Evolutionary conservation across 2,888 invertebrate species (phyloP).

Genomic region (Stenurella melanura): DNA sequence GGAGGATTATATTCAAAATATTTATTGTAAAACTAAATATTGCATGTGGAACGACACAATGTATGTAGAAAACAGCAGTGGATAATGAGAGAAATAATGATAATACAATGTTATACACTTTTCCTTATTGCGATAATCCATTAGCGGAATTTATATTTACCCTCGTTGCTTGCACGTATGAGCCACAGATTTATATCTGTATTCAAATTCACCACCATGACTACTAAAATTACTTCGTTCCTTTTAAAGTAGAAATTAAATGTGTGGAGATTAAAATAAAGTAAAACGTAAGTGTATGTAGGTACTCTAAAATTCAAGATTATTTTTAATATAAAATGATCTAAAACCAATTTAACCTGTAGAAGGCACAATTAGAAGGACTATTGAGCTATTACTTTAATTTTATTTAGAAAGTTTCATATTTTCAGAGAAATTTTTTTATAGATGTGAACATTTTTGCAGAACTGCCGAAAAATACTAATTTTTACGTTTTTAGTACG

Average conservation of each 20-base stretch:
- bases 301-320: background rate
- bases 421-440: too few species aligned
- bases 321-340: background rate
- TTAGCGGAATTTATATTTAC: constrained; percentile 35
- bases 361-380: too few species aligned
- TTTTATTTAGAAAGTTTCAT: too few species aligned
- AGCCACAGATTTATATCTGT: constrained; percentile 40
- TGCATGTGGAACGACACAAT: too few species aligned
- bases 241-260: constrained; percentile 44
- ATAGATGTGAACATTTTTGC: too few species aligned
- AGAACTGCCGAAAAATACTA: too few species aligned
- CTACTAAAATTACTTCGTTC: constrained; percentile 44
- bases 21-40: too few species aligned
- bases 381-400: too few species aligned
- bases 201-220: constrained; percentile 44
- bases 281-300: constrained; percentile 12
- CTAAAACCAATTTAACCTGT: background rate
- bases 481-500: too few species aligned
- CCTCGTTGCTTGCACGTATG: background rate
- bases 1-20: too few species aligned
- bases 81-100: background rate
- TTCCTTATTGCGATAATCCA: constrained; percentile 3
- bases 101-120: background rate
- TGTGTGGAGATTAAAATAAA: constrained; percentile 32
- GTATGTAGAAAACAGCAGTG: background rate